Evolutionary conservation across 1,140 invertebrate genomes (phyloP).

Genomic region (Pemphigus obesinymphae): DNA sequence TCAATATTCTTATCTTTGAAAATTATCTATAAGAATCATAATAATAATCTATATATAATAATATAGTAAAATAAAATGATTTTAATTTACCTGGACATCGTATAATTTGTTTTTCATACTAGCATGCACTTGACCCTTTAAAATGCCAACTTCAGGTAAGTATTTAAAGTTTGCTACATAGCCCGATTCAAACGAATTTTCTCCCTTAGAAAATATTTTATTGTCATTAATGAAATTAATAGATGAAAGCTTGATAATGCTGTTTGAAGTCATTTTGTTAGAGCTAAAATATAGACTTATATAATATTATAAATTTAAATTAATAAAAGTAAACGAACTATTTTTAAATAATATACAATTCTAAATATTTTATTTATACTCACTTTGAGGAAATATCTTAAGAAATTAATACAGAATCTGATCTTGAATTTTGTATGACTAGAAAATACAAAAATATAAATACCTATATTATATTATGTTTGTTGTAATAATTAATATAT

Average conservation of each 20-base stretch:
- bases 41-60: neutral
- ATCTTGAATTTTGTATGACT: too few species aligned
- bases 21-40: neutral
- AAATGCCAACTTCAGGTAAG: neutral
- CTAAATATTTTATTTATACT: too few species aligned
- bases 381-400: too few species aligned
- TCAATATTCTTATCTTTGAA: neutral
- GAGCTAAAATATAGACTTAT: too few species aligned
- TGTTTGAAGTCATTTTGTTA: neutral
- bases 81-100: neutral
- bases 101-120: neutral
- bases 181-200: neutral
- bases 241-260: neutral
- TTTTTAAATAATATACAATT: too few species aligned
- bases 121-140: neutral
- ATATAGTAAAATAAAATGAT: neutral
- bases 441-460: too few species aligned
- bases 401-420: too few species aligned
- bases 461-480: too few species aligned
- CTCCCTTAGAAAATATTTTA: neutral
- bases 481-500: too few species aligned
- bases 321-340: too few species aligned
- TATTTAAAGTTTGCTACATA: neutral
- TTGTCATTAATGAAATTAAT: neutral
- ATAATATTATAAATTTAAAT: too few species aligned